These are phyloP conservation scores for Erythrolamprus reginae DNA, from an alignment of 2,113 vertebrate species.

Conservation along the genomic window DNA sequence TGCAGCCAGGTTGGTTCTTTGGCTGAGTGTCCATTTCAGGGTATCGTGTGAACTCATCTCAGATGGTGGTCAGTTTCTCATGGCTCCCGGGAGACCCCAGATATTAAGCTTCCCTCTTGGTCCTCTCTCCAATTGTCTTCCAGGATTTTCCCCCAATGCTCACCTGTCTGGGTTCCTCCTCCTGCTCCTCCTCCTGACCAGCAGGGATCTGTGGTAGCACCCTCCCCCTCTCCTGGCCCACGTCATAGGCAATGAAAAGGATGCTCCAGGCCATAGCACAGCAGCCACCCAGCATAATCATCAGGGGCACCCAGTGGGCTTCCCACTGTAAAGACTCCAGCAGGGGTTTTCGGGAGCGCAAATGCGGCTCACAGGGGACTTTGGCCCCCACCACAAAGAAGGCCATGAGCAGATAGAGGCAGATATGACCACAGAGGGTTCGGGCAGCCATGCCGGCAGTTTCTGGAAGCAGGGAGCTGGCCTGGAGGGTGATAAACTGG, in stretches of 20 bases:
- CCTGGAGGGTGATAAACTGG: neutral
- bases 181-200: neutral
- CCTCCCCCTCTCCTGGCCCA: neutral
- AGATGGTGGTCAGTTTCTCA: neutral
- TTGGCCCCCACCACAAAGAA: neutral
- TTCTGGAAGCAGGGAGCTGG: neutral
- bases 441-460: neutral
- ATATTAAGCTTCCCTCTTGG: neutral
- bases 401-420: neutral
- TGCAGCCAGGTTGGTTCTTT: neutral
- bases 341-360: neutral
- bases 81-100: neutral
- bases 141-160: neutral
- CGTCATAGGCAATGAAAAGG: neutral
- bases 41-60: neutral
- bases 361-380: neutral
- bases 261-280: constrained; percentile 9
- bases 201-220: neutral
- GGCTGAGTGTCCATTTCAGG: neutral
- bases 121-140: too few species aligned
- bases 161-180: neutral
- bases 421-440: neutral
- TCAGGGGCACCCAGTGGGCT: neutral
- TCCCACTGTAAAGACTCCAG: neutral
- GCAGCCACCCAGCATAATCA: neutral